Base-by-base conservation (phyloP, 2,113 vertebrate species). In the Oryzias javanicus region DNA sequence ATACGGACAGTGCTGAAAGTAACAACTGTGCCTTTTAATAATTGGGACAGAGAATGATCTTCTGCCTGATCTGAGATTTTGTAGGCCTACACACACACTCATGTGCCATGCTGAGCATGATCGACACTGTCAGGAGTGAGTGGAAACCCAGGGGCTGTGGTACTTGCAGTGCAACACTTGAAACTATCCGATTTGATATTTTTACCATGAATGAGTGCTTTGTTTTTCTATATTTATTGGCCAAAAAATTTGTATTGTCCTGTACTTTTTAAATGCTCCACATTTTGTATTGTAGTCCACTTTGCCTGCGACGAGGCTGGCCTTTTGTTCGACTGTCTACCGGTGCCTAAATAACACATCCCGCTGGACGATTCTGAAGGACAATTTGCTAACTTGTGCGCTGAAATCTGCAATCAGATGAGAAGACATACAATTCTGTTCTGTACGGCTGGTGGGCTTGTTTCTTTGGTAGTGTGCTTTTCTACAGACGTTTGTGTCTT, bases 161-260 rank as follows among this genome's bases (percentile, higher is more conserved):
- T 84, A 84, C 83, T 88, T 80, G 77, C 79, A 74, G 75, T 85
- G 72, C 73, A 76, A 89, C 84, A 88, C 86, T 85, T 89, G 86
- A 86, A 84, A 77, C 72, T 80, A 77, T 85, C 70, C 80, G 48
- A 74, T 73, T 63, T 56, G 64, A 66, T 71, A 48, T 73, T 63
- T 60, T 55, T 25, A 63, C 50, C 50, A 35, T 74, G 55, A 75
- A 35, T 68, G 74, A 72, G 60, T 64, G 60, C 78, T 76, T 81
- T 55, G 51, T 45, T 72, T 79, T 67, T 63, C 78, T 46, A 35
- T 87, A 88, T 88, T 89, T 87, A 88, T 89, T 87, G 77, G 84
- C 80, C 78, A 71, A 78, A 77, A 72, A 76, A 6, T 6, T 46
- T 80, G 66, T 76, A 65, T 64, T 77, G 74, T 84, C 72, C 79